phyloP scores from a whole-genome alignment of 2,888 invertebrate genomes.

The Trichogramma evanescens region DNA sequence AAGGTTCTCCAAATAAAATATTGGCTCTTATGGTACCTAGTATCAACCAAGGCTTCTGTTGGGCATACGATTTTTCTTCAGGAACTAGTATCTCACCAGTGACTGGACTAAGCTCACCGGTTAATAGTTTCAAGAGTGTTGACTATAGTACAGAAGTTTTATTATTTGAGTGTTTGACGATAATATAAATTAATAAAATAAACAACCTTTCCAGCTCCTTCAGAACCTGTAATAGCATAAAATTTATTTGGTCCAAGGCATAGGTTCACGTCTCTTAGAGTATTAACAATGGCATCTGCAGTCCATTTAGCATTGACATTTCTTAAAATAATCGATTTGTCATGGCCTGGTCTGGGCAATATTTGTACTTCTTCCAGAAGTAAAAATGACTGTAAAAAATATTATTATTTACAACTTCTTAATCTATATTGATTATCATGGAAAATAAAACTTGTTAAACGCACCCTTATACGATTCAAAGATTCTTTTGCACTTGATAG shows the following conservation, averaged over 20 bases:
- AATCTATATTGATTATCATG: too few species aligned
- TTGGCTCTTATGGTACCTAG: slow-evolving; percentile 73
- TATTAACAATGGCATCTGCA: slow-evolving; percentile 33
- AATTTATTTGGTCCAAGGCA: slow-evolving; percentile 54
- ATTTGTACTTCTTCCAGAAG: slow-evolving; percentile 50
- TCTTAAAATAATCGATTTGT: slow-evolving; percentile 31
- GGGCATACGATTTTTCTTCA: slow-evolving; percentile 65
- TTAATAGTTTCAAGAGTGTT: slow-evolving; percentile 61
- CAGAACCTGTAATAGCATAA: slow-evolving; percentile 77
- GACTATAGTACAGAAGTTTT: slow-evolving; percentile 43
- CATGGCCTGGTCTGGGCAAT: too few species aligned
- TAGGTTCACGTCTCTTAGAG: slow-evolving; percentile 49
- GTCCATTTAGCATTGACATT: slow-evolving; percentile 48
- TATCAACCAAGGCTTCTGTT: slow-evolving; percentile 81
- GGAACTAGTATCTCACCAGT: slow-evolving; percentile 58
- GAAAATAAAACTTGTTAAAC: too few species aligned
- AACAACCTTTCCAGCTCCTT: slow-evolving; percentile 72
- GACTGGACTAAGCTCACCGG: slow-evolving; percentile 62
- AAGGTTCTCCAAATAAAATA: slow-evolving; percentile 70
- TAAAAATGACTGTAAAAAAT: slow-evolving; percentile 47
- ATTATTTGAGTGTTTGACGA: not conserved
- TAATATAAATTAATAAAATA: not conserved
- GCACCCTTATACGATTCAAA: slow-evolving; percentile 56
- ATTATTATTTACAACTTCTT: not conserved
- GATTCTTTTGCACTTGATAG: slow-evolving; percentile 60